Percentiles rank a stretch among this genome's conserved stretches.
Conservation (phyloP, 2,113 vertebrate species). For the Lepus timidus region DNA sequence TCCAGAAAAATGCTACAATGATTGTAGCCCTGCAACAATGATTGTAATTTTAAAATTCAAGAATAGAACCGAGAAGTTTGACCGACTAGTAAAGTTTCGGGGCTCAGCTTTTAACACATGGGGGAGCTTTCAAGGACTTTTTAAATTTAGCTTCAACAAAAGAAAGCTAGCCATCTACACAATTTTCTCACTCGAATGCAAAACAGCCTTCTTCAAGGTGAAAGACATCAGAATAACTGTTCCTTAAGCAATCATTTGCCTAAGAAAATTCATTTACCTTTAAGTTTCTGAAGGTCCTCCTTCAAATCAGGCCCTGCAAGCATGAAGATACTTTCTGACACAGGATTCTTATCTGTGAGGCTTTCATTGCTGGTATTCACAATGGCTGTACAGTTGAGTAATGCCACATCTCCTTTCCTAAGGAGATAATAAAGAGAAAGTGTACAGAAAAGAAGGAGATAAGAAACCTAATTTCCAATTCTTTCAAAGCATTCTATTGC, state of each 20-base stretch:
- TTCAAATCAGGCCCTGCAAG: conserved; percentile 94
- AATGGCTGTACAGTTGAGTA: conserved; percentile 96
- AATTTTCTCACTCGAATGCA: background rate
- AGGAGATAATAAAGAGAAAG: conserved; percentile 56
- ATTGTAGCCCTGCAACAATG: background rate
- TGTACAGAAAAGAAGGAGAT: background rate
- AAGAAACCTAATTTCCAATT: conserved; percentile 35
- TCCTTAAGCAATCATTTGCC: background rate
- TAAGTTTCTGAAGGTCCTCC: conserved; percentile 97
- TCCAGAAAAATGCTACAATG: conserved; percentile 8
- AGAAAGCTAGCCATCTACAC: background rate
- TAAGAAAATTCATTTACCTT: conserved; percentile 88
- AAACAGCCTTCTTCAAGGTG: background rate
- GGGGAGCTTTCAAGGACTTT: background rate
- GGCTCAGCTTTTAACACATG: background rate
- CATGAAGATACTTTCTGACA: conserved; percentile 95
- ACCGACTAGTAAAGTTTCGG: background rate
- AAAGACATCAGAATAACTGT: background rate
- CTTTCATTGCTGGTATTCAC: conserved; percentile 98
- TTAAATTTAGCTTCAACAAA: background rate
- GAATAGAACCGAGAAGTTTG: background rate
- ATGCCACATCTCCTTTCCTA: conserved; percentile 94
- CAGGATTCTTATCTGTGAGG: conserved; percentile 95
- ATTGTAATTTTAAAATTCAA: background rate
- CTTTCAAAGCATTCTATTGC: conserved; percentile 4